Evolutionary conservation across 92 coral and sea anemone genomes (phyloP).

Genomic region (Umimayanthus chanpuru): DNA sequence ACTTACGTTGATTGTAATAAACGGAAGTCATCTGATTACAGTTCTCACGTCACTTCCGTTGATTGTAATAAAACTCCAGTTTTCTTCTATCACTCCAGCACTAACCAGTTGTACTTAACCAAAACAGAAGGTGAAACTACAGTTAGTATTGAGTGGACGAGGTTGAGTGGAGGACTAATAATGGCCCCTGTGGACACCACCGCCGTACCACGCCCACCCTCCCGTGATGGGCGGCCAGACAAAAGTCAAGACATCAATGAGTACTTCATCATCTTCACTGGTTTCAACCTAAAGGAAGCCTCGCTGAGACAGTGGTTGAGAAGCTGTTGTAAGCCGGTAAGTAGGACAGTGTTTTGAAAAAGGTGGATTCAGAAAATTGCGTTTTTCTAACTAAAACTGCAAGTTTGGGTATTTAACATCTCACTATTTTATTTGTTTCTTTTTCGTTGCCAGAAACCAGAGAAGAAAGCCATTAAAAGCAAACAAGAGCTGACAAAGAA

Average conservation of each 20-base stretch:
- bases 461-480: slow-evolving; percentile 58
- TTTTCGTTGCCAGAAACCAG: slow-evolving; percentile 59
- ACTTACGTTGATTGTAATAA: no score
- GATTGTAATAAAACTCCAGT: background rate
- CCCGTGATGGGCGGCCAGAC: slow-evolving; percentile 61
- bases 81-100: background rate
- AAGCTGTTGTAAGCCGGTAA: slow-evolving; percentile 75
- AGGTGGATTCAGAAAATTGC: background rate
- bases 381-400: background rate
- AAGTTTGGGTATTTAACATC: background rate
- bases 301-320: slow-evolving; percentile 74
- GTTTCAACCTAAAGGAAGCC: slow-evolving; percentile 71
- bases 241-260: slow-evolving; percentile 53
- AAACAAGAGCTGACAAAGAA: slow-evolving; percentile 68
- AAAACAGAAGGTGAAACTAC: slow-evolving; percentile 11
- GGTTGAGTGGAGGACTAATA: slow-evolving; percentile 65
- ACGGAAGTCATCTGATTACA: no score
- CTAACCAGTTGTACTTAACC: background rate
- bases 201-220: slow-evolving; percentile 78
- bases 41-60: no score
- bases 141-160: slow-evolving; percentile 66
- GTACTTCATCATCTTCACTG: slow-evolving; percentile 75
- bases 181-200: slow-evolving; percentile 61
- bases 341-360: slow-evolving; percentile 12
- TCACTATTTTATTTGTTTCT: background rate